Evolutionary conservation across 2,888 invertebrate species (phyloP).

Genomic region (Lycia hirtaria): DNA sequence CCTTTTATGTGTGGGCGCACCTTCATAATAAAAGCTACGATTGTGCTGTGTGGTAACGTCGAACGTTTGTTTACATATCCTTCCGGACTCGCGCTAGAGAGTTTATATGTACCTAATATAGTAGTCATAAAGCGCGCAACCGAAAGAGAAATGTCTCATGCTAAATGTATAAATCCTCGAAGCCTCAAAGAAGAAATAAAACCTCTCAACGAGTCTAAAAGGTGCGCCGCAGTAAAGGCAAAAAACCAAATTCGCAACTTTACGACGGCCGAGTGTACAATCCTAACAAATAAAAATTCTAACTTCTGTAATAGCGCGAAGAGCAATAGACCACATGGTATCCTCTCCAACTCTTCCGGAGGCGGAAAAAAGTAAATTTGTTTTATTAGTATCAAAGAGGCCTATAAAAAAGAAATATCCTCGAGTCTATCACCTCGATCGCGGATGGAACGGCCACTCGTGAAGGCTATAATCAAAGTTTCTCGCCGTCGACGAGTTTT

Average conservation of each 20-base stretch:
- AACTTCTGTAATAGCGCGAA: constrained; percentile 66
- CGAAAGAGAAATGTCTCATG: constrained; percentile 62
- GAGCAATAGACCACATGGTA: constrained; percentile 73
- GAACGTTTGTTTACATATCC: constrained; percentile 53
- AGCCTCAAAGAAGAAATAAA: constrained; percentile 65
- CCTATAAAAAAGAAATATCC: constrained; percentile 81
- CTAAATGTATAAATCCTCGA: constrained; percentile 65
- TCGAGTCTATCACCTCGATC: constrained; percentile 79
- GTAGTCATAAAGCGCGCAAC: constrained; percentile 64
- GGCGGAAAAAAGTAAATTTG: constrained; percentile 78
- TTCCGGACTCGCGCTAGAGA: constrained; percentile 50
- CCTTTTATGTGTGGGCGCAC: constrained; percentile 45
- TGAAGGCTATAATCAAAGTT: constrained; percentile 84
- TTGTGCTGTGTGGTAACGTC: constrained; percentile 28
- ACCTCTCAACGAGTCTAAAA: constrained; percentile 58
- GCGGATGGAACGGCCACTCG: constrained; percentile 76
- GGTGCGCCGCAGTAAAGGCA: constrained; percentile 50
- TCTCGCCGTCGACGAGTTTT: constrained; percentile 80
- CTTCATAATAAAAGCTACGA: constrained; percentile 42
- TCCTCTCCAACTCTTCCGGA: constrained; percentile 65
- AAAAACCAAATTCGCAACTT: constrained; percentile 63
- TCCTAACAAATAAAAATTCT: constrained; percentile 62
- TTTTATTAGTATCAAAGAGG: constrained; percentile 82
- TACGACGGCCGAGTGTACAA: constrained; percentile 52
- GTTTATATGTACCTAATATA: constrained; percentile 68